Base-by-base conservation (phyloP, 2,797 vertebrate species). In the Coreius guichenoti region DNA sequence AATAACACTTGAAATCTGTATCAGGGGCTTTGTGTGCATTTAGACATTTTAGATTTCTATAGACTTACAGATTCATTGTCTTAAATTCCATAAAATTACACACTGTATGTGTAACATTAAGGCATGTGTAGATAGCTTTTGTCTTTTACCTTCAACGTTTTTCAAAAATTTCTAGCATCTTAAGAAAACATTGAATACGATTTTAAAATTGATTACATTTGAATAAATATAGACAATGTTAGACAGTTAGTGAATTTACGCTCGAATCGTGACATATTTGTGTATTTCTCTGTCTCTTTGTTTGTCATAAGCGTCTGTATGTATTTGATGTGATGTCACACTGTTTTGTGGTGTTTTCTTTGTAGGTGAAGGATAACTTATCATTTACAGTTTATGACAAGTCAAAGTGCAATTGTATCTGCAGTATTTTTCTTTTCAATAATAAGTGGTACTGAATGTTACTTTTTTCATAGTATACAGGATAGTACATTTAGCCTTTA, bases 341-440 rank as follows among this genome's bases (percentile, higher is more conserved):
- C 45, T 65, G 68, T 87, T 68, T 33, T 51, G 39, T 49, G 70
- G 29, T 51, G 43, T 65, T 83, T 65, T 65, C 56, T 65, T 49
- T 61, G 58, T 82, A 36, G 47, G 9, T 82, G 43, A 23, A 69
- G 56, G 67, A 73, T 17, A 85, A 58, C 45, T 17, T 45, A 72
- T 80, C 14, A 67, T 77, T 67, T 45, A 80, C 72, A 4, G 12
- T 47, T 69, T 83, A 19, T 47, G 14, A 29, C 54, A 74, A 54
- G 65, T 84, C 36, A 69, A 69, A 84, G 67, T 78, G 86, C 54
- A 80, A 65, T 67, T 82, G 61, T 77, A 67, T 85, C 74, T 58
- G 87, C 85, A 86, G 81, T 86, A 86, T 51, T 72, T 82, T n/a
- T 87, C 61, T 82, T 56, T 73, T 65, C 73, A 51, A 26, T 85